Evolutionary conservation across 2,113 vertebrate species (phyloP), one percentile per base, ranked within the genome.

Genomic region (Poeciliopsis retropinna): DNA sequence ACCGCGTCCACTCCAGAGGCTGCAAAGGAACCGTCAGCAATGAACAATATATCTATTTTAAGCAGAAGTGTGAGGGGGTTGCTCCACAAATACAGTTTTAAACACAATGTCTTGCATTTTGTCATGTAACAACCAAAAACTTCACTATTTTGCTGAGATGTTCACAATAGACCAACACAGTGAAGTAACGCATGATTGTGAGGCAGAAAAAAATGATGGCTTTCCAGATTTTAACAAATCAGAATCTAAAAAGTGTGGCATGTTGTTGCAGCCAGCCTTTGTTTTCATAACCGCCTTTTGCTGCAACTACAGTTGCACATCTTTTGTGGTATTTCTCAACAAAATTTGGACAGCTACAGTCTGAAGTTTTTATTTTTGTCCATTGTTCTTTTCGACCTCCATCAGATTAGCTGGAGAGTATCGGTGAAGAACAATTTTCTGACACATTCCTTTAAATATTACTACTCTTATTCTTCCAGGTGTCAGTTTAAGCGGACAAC

Each of bases 1-100:
- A 98, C 96, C 0, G 96, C 93, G 60, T 99, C 97, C 87, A 98
- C 97, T 0, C 96, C 97, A 4, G 96, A 95, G n/a, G 96, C 98
- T 99, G 93, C 2, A 25, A 83, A 85, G 34, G 80, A 47, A 84
- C 13, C 22, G 3, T 19, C 64, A 65, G 32, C 54, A 10, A 29
- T 31, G 32, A 32, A 34, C 25, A 28, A 9, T 2, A 7, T 32
- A 83, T 79, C 83, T 37, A 31, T 67, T 69, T 64, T 34, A 67
- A 70, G 78, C 69, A 47, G 22, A n/a, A 57, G 51, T n/a, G 51
- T n/a, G 25, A 54, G 6, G 19, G 17, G 19, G 2, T 37, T 41
- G 39, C 39, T 41, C 39, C 3, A 41, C 34, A 37, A 37, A 37
- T 37, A 37, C 39, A 41, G 39, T 41, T 9, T 57, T 25, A 25